phyloP scores from a whole-genome alignment of 1,140 invertebrate genomes.

The Fragariocoptes setiger region DNA sequence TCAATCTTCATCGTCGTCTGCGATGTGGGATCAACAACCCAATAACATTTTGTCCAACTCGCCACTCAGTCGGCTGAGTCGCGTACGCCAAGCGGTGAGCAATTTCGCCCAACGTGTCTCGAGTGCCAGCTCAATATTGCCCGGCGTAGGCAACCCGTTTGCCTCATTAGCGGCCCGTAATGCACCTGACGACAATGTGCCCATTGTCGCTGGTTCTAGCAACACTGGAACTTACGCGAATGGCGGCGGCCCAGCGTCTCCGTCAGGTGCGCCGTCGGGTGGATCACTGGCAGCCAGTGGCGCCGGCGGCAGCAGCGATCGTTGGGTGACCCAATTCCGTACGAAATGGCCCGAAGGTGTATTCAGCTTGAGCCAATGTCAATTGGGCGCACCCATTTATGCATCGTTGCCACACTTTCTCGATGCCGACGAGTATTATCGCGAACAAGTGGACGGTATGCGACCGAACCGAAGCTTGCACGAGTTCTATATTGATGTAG shows the following conservation, averaged over 20 bases:
- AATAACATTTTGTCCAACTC: no score
- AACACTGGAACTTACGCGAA: neutral
- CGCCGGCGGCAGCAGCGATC: neutral
- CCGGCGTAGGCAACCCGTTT: no score
- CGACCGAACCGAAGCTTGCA: conserved; percentile 35
- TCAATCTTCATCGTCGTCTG: no score
- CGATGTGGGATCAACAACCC: no score
- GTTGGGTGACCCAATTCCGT: neutral
- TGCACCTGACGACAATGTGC: neutral
- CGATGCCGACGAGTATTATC: conserved; percentile 37
- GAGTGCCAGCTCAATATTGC: no score
- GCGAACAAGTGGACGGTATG: conserved; percentile 41
- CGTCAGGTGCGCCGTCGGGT: no score
- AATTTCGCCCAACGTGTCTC: no score
- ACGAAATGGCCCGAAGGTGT: conserved; percentile 5
- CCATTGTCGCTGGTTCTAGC: neutral
- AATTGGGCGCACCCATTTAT: conserved; percentile 40
- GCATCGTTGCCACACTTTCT: conserved; percentile 71
- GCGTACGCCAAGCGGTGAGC: no score
- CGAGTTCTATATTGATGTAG: conserved; percentile 44
- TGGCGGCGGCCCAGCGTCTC: neutral
- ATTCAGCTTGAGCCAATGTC: conserved; percentile 8
- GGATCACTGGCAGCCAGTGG: no score
- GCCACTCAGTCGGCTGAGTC: no score
- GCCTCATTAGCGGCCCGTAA: neutral